Evolutionary conservation across 2,888 invertebrate genomes (phyloP), one percentile per base, ranked within the genome.

Genomic region (Heliconius aoede): DNA sequence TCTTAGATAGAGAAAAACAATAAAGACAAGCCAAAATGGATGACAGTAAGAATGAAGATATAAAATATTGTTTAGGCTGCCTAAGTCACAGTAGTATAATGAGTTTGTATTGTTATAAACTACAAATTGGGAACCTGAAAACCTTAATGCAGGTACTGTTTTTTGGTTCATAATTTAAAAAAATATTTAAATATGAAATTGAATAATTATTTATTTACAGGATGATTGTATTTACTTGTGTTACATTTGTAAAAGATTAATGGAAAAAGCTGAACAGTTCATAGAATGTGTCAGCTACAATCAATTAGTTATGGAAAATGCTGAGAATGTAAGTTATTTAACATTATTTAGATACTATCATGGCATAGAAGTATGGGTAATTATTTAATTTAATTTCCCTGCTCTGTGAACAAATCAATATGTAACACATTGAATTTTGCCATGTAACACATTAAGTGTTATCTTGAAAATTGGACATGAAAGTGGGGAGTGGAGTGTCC

Each of bases 211-310:
- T 62, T 74, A 86, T 15, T 86, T 64, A 64, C 36, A 92, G 91
- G 80, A 82, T 40, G 85, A 88, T n/a, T 71, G 67, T 9, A 79
- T 92, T 78, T 78, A 67, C 15, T 79, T 93, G 4, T 93, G 93
- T 80, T 89, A 85, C 76, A 58, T 91, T 21, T 93, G 93, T 74
- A 88, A 85, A 58, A 85, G 85, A 69, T 80, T 89, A 58, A 87
- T 88, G 1, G 85, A 88, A 67, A 88, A 87, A 58, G 83, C 87
- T 1, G 91, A 92, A 65, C 30, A 79, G 1, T 91, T 93, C 65
- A 86, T 92, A 73, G 86, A 89, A 69, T 90, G 86, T 85, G 91
- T 91, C 0, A 87, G 89, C 58, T 90, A 83, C 72, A 91, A 92
- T 81, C 91, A 92, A 78, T 83, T 87, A 36, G 80, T 88, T 55